These are phyloP conservation scores for Trematocara macrostoma DNA, from an alignment of 2,113 vertebrate genomes.

Conservation along the genomic window DNA sequence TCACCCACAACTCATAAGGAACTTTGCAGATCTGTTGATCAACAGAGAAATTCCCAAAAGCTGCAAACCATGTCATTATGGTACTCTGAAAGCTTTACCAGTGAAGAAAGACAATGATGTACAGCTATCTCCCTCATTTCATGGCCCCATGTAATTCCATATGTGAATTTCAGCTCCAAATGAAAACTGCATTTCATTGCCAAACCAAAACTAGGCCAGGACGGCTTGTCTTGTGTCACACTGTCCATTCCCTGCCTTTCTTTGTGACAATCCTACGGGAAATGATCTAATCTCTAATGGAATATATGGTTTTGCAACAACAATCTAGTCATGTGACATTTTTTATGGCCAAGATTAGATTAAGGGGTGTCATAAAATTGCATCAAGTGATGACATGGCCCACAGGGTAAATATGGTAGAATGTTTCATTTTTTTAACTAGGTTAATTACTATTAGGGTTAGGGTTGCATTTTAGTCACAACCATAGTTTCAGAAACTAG, in stretches of 20 bases:
- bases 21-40: not conserved
- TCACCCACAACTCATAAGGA: not conserved
- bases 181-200: constrained; percentile 2
- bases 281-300: not conserved
- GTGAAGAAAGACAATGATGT: not conserved
- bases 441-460: not conserved
- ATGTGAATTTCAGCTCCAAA: constrained; percentile 35
- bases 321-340: not conserved
- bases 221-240: not conserved
- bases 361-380: not conserved
- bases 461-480: not conserved
- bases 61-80: not conserved
- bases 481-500: not conserved
- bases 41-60: constrained; percentile 13
- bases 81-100: constrained; percentile 20
- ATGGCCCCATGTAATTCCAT: not conserved
- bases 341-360: not conserved
- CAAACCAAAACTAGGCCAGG: not conserved
- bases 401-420: not conserved
- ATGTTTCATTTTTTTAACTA: not conserved
- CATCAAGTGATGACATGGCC: not conserved
- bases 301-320: not conserved
- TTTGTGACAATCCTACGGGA: not conserved
- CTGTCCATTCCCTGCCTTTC: not conserved
- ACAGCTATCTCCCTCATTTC: not conserved